These are phyloP conservation scores for Oophaga pumilio DNA, from an alignment of 2,113 vertebrate genomes.

Conservation along the genomic window DNA sequence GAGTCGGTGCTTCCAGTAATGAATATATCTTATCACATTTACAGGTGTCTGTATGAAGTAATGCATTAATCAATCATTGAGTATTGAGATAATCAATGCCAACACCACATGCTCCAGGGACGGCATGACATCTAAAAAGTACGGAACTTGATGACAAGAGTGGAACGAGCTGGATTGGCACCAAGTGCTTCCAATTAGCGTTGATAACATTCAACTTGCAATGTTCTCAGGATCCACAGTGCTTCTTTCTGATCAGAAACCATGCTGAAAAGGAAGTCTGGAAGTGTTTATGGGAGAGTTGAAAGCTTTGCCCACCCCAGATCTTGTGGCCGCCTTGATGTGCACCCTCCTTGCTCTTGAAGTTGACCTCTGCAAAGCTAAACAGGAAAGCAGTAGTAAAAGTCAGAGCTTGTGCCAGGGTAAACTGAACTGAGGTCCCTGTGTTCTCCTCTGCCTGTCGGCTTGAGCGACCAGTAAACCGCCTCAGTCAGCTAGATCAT, in stretches of 20 bases:
- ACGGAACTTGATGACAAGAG: background rate
- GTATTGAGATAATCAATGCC: background rate
- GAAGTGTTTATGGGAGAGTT: conserved; percentile 55
- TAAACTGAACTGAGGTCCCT: conserved; percentile 33
- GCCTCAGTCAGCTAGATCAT: conserved; percentile 3
- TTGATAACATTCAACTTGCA: background rate
- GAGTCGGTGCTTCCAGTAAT: background rate
- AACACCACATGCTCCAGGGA: background rate
- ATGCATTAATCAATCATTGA: conserved; percentile 7
- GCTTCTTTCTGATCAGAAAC: conserved; percentile 62
- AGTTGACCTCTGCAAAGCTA: conserved; percentile 53
- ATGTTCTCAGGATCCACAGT: background rate
- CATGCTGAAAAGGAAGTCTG: conserved; percentile 59
- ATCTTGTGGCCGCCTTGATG: conserved; percentile 35
- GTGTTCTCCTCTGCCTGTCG: conserved; percentile 43
- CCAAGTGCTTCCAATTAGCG: background rate
- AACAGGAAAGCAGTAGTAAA: conserved; percentile 47
- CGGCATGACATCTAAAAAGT: too few species aligned
- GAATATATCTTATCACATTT: background rate
- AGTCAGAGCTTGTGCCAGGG: conserved; percentile 21
- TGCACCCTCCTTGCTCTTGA: conserved; percentile 41
- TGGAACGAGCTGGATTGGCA: background rate
- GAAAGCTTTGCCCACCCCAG: conserved; percentile 43
- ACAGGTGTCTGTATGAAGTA: background rate
- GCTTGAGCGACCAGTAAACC: background rate